phyloP scores from a whole-genome alignment of 2,113 vertebrate genomes.

The Misgurnus anguillicaudatus region DNA sequence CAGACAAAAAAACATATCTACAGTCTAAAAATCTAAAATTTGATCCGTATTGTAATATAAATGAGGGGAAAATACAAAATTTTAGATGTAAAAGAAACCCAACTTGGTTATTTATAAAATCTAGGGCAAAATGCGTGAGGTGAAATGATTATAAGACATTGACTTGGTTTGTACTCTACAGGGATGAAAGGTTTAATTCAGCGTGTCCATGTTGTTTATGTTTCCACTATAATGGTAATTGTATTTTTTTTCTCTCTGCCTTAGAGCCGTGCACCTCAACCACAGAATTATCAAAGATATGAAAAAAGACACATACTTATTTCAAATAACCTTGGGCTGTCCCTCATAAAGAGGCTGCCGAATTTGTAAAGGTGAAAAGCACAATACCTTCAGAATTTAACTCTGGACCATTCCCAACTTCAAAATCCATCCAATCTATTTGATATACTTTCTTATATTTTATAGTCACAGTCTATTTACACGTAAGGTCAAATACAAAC shows the following conservation, averaged over 20 bases:
- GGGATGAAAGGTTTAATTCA: background rate
- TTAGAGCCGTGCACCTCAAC: background rate
- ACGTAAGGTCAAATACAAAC: slow-evolving; percentile 2
- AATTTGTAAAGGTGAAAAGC: slow-evolving; percentile 15
- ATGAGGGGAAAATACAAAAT: background rate
- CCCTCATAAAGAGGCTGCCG: background rate
- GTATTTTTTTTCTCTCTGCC: background rate
- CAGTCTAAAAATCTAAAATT: too few species aligned
- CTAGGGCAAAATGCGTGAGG: background rate
- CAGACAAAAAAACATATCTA: too few species aligned
- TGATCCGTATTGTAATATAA: background rate
- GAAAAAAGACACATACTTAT: background rate
- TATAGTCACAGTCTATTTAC: background rate
- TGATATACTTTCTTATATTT: background rate
- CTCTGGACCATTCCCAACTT: background rate
- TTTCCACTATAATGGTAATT: background rate
- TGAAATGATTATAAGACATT: background rate
- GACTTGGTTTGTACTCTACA: background rate
- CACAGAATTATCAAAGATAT: background rate
- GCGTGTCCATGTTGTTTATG: background rate
- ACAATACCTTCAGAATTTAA: background rate
- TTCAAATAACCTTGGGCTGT: background rate
- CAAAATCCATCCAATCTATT: background rate
- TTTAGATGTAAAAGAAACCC: background rate
- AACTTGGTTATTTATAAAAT: slow-evolving; percentile 31